Evolutionary conservation across 2,113 vertebrate species (phyloP), one percentile per base, ranked within the genome.

Genomic region (Upupa epops): DNA sequence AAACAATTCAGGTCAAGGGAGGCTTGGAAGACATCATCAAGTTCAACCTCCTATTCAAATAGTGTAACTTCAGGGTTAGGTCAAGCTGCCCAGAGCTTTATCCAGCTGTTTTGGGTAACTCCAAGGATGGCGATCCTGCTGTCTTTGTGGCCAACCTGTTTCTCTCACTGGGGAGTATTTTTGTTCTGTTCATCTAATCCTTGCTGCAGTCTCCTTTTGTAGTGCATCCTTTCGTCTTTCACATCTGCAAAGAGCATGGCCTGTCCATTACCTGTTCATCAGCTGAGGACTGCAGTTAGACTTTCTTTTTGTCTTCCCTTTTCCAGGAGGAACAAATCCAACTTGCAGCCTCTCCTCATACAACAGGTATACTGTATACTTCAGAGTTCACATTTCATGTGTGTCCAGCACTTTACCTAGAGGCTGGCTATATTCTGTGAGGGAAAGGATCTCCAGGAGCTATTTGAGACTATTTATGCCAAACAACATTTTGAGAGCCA

Each of bases 361-460:
- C 26, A 29, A 46, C 48, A 26, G 8, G 3, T 40, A 40, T 2
- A 1, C 8, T 2, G 1, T 0, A 3, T 29, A 16, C 61, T 82
- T 71, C 81, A 76, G 46, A 83, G 51, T 17, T 48, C 29, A 12
- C 31, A 34, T 69, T 75, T 85, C 63, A 9, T 15, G 9, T 31
- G 37, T 36, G 14, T n/a, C 31, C 80, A 71, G 37, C 17, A 26
- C 16, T 18, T 75, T 11, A 55, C 34, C 32, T 52, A 58, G 34
- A n/a, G 14, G 17, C 4, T 75, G 66, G n/a, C 20, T 59, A 17
- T 24, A 25, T 37, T 60, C 31, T 25, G 4, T 64, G n/a, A 75
- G 84, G 52, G 18, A 65, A 86, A 66, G 49, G n/a, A 79, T n/a
- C 54, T 83, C 45, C 59, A 83, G 48, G 73, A 65, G 55, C 36